These are phyloP conservation scores for Napeogenes inachia DNA, from an alignment of 2,888 invertebrate genomes.

Conservation along the genomic window DNA sequence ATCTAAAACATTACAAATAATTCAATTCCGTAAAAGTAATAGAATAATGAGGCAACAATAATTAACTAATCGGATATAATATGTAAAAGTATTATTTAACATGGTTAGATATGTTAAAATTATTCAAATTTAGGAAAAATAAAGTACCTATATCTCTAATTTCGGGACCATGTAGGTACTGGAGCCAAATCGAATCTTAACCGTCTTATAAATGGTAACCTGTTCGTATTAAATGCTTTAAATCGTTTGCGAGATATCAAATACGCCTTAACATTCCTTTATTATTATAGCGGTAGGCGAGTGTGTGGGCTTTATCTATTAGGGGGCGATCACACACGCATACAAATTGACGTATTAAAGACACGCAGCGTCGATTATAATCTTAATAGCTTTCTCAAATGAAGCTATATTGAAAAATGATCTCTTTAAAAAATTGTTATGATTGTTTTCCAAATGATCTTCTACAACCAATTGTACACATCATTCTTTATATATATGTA, in stretches of 20 bases:
- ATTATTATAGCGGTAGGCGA: slow-evolving; percentile 16
- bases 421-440: slow-evolving; percentile 30
- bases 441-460: slow-evolving; percentile 23
- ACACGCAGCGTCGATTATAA: slow-evolving; percentile 49
- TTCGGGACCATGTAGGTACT: background rate
- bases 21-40: too few relatives aligned
- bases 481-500: background rate
- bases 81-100: too few relatives aligned
- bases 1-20: too few relatives aligned
- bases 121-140: too few relatives aligned
- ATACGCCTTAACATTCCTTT: slow-evolving; percentile 9
- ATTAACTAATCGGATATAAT: too few relatives aligned
- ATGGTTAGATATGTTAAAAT: too few relatives aligned
- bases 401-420: slow-evolving; percentile 59
- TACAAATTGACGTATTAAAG: slow-evolving; percentile 65
- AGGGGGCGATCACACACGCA: slow-evolving; percentile 58
- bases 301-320: slow-evolving; percentile 53
- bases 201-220: background rate
- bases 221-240: slow-evolving; percentile 11
- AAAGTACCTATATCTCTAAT: background rate
- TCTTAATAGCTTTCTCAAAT: slow-evolving; percentile 59
- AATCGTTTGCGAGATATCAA: slow-evolving; percentile 21
- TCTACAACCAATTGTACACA: background rate
- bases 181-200: background rate
- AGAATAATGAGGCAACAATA: too few relatives aligned